Conservation (phyloP, 2,113 vertebrate genomes). For the Ciconia stormi region DNA sequence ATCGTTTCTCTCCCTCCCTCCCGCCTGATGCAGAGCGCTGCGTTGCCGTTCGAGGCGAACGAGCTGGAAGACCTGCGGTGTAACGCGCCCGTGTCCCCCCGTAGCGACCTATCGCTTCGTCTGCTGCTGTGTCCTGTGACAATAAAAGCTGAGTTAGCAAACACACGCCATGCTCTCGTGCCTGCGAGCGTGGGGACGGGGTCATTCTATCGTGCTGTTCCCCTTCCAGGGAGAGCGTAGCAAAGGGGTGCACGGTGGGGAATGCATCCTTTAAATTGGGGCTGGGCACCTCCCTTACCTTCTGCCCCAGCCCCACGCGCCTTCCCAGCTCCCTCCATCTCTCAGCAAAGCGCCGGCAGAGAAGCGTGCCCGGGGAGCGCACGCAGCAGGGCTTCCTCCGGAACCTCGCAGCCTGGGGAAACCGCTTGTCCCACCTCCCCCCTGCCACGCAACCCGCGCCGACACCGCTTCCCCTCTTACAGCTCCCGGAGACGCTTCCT, state of each 20-base stretch:
- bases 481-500: neutral
- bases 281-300: too few species aligned
- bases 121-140: neutral
- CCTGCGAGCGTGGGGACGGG: accelerated
- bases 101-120: accelerated
- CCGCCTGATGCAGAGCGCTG: neutral
- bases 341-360: neutral
- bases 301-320: accelerated
- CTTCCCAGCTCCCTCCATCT: neutral
- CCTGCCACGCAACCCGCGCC: accelerated
- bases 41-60: accelerated
- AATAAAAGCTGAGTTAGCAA: neutral
- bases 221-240: neutral
- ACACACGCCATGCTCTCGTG: neutral
- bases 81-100: accelerated
- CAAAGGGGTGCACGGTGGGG: neutral
- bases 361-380: accelerated
- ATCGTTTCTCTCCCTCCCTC: neutral
- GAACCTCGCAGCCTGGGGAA: neutral
- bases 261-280: too few species aligned
- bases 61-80: neutral
- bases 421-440: neutral
- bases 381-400: neutral
- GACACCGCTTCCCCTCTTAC: neutral
- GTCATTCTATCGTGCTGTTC: accelerated